These are phyloP conservation scores for Xestia rhomboidea DNA, from an alignment of 2,888 invertebrate genomes.

Conservation along the genomic window DNA sequence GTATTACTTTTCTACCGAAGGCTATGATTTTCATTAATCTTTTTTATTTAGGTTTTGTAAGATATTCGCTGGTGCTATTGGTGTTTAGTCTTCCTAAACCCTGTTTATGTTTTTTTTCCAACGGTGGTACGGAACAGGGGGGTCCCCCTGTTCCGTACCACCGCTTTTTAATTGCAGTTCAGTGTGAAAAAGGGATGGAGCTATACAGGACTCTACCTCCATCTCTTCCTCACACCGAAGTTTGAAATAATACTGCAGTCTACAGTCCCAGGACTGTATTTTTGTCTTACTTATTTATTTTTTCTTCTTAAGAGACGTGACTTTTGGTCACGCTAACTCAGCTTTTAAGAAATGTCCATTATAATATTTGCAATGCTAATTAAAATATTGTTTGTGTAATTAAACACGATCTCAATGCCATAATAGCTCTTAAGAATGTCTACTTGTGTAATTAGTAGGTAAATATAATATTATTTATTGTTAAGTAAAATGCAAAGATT, in stretches of 20 bases:
- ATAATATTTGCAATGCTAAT: not conserved
- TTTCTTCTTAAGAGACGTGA: not conserved
- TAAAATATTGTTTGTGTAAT: conserved; percentile 8
- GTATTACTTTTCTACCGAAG: conserved; percentile 83
- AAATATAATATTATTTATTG: conserved; percentile 1
- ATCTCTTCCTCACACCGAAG: not conserved
- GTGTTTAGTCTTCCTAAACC: not conserved
- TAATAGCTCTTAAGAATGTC: conserved; percentile 8
- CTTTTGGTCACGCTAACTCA: no score
- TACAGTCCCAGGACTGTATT: not conserved
- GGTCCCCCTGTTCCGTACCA: no score
- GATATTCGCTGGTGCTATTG: not conserved
- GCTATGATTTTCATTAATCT: conserved; percentile 47
- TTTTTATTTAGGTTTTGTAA: not conserved
- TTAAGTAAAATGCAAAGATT: not conserved
- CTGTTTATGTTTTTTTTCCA: not conserved
- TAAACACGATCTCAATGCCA: conserved; percentile 23
- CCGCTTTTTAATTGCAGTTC: not conserved
- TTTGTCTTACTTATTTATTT: not conserved
- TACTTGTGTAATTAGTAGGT: not conserved
- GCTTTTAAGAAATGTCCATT: conserved; percentile 18
- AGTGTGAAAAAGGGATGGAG: not conserved
- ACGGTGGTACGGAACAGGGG: no score
- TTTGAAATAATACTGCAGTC: not conserved
- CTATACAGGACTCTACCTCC: not conserved